phyloP scores from a whole-genome alignment of 2,888 invertebrate species.

The Aleiodes leptofemur region DNA sequence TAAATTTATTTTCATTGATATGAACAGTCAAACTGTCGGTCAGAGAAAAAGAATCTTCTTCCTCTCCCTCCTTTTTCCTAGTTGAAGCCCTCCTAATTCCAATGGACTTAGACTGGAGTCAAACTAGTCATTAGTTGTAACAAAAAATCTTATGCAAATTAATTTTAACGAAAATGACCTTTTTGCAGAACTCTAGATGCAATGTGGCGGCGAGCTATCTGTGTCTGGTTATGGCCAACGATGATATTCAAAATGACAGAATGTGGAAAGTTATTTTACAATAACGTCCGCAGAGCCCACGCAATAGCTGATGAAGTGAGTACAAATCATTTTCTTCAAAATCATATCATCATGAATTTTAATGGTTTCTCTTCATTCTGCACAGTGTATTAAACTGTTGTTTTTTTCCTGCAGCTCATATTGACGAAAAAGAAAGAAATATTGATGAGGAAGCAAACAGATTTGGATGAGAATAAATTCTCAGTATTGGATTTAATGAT shows the following conservation, averaged over 20 bases:
- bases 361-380: neutral
- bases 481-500: neutral
- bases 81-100: too few relatives aligned
- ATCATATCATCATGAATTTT: neutral
- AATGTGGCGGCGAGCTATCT: slow-evolving; percentile 31
- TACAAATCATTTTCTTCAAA: neutral
- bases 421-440: too few relatives aligned
- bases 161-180: neutral
- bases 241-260: slow-evolving; percentile 35
- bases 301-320: neutral
- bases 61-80: too few relatives aligned
- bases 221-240: neutral
- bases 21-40: too few relatives aligned
- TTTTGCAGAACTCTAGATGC: slow-evolving; percentile 36
- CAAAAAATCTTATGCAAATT: too few relatives aligned
- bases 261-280: neutral
- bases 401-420: neutral
- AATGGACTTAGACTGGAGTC: too few relatives aligned
- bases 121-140: too few relatives aligned
- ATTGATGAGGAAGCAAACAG: neutral
- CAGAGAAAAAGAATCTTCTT: too few relatives aligned
- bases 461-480: neutral
- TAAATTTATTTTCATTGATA: too few relatives aligned
- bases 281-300: neutral
- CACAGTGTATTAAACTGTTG: neutral